phyloP scores from a whole-genome alignment of 1,140 invertebrate genomes.

The Coptotermes formosanus region DNA sequence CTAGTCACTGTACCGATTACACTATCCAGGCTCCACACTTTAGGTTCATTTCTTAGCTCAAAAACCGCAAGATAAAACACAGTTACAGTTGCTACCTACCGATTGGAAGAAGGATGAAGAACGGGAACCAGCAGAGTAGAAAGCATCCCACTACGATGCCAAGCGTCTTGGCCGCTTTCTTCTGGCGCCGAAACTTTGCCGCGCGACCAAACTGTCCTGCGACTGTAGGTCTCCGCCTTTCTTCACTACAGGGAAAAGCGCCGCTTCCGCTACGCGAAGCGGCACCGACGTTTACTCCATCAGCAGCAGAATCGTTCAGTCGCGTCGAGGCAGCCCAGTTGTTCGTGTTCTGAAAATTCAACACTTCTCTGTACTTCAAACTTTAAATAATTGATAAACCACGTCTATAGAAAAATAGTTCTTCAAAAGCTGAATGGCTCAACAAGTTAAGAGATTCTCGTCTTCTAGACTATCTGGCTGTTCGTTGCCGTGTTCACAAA shows the following conservation, averaged over 20 bases:
- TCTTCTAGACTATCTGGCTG: no score
- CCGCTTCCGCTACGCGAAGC: not conserved
- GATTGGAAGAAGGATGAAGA: conserved; percentile 63
- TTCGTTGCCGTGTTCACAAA: no score
- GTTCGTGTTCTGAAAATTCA: not conserved
- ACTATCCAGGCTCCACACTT: no score
- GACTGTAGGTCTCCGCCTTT: not conserved
- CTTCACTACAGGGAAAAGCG: not conserved
- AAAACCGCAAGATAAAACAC: not conserved
- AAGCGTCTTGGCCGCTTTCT: conserved; percentile 66
- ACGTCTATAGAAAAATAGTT: no score
- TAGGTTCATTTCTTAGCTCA: no score
- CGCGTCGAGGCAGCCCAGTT: not conserved
- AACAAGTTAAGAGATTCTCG: no score
- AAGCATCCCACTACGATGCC: conserved; percentile 64
- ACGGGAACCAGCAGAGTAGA: conserved; percentile 71
- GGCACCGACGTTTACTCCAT: no score
- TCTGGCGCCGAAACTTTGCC: conserved; percentile 57
- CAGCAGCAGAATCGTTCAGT: not conserved
- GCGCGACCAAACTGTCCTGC: conserved; percentile 35
- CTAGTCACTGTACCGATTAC: no score
- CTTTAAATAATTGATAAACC: no score
- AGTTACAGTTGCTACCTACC: conserved; percentile 47
- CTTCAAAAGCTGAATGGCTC: no score
- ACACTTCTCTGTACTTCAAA: no score